A percentile compares a stretch with the other conserved stretches of the same genome.
Evolutionary conservation across 2,113 vertebrate species (phyloP).

Genomic region (Chloropsis hardwickii): DNA sequence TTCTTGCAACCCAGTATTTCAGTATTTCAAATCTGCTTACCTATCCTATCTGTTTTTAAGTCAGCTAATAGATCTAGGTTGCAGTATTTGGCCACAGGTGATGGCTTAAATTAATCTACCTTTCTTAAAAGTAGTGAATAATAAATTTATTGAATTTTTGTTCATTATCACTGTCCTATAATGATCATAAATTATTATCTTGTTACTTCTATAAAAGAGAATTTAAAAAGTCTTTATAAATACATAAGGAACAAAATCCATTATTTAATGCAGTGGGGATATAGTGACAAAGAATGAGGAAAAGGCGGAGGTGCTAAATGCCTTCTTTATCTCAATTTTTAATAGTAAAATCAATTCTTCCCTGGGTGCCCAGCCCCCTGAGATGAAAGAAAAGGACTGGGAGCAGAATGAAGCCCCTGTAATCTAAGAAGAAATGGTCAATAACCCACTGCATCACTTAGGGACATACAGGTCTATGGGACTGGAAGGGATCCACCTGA

Average conservation of each 20-base stretch:
- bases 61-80: background rate
- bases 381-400: background rate
- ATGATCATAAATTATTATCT: background rate
- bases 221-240: background rate
- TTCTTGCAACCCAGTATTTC: background rate
- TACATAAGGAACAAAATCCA: background rate
- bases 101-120: background rate
- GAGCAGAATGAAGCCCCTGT: background rate
- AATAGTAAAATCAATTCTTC: background rate
- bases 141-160: background rate
- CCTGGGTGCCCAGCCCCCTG: background rate
- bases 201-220: background rate
- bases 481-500: background rate
- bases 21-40: background rate
- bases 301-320: background rate
- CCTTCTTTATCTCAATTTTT: background rate
- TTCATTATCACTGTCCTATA: background rate
- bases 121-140: background rate
- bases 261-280: background rate
- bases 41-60: background rate
- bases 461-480: too few relatives aligned
- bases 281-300: background rate
- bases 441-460: too few relatives aligned
- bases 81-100: background rate
- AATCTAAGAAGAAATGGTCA: background rate